Conservation (phyloP, 2,113 vertebrate genomes). For the Onychostruthus taczanowskii region DNA sequence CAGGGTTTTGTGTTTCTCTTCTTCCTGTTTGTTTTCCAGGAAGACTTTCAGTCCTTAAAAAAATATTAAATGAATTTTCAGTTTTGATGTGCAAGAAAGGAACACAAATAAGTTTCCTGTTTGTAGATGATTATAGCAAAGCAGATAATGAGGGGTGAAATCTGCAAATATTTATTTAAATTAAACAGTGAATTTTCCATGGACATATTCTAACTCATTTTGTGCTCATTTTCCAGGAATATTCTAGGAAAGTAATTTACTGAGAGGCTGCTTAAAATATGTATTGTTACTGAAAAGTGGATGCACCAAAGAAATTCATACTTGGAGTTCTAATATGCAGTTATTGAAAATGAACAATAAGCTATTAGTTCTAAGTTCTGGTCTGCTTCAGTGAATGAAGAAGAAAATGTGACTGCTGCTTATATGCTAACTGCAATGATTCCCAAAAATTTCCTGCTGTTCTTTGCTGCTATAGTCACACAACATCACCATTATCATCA, state of each 20-base stretch:
- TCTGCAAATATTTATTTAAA: constrained; percentile 36
- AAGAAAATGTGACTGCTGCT: neutral
- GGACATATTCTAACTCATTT: neutral
- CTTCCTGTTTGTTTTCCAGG: neutral
- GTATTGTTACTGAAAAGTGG: neutral
- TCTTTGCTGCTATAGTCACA: neutral
- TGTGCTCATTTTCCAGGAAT: constrained; percentile 15
- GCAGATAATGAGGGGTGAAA: neutral
- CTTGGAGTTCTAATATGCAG: neutral
- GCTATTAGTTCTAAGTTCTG: constrained; percentile 7
- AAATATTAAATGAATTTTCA: neutral
- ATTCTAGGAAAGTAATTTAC: constrained; percentile 30
- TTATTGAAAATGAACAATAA: constrained; percentile 43
- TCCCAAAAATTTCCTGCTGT: neutral
- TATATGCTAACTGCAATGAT: neutral
- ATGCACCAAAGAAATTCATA: neutral
- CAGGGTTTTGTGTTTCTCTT: neutral
- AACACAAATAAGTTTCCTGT: neutral
- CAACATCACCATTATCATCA: neutral
- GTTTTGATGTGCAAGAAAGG: neutral
- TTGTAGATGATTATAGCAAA: neutral
- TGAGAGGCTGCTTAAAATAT: neutral
- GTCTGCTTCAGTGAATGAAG: neutral
- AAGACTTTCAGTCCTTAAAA: neutral
- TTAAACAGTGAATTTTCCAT: constrained; percentile 12